Conservation (phyloP, 2,797 vertebrate species). For the Schizopygopsis malacanthus region DNA sequence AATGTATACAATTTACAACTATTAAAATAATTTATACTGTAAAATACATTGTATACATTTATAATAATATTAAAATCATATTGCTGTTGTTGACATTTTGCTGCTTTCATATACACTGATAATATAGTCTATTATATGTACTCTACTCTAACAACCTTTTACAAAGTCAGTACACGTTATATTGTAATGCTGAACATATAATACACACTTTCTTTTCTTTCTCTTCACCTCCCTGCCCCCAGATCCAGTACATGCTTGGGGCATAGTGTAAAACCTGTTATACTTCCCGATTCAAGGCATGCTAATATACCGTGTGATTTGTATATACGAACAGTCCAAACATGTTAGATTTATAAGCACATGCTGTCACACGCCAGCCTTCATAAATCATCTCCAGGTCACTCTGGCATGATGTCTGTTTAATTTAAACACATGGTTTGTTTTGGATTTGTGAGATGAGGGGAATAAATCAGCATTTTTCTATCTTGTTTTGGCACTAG, state of each 20-base stretch:
- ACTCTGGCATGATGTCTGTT: conserved; percentile 63
- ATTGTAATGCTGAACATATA: neutral
- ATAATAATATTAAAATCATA: neutral
- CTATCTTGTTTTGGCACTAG: conserved; percentile 31
- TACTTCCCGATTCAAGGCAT: conserved; percentile 53
- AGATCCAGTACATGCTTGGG: neutral
- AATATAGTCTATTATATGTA: neutral
- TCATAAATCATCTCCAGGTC: conserved; percentile 63
- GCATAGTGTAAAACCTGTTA: conserved; percentile 26
- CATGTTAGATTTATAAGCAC: conserved; percentile 73
- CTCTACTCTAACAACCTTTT: neutral
- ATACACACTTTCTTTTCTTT: neutral
- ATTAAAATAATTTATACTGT: neutral
- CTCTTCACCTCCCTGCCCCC: neutral
- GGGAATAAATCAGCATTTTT: conserved; percentile 47
- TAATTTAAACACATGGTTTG: conserved; percentile 63
- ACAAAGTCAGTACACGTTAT: neutral
- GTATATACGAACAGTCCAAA: conserved; percentile 72
- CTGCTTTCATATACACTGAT: neutral
- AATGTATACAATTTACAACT: neutral
- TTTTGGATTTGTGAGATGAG: conserved; percentile 39
- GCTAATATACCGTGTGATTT: conserved; percentile 63
- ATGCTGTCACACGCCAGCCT: conserved; percentile 65
- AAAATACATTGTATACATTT: neutral
- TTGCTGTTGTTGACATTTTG: neutral